Conservation (phyloP, 1,140 invertebrate species). For the Theocolax elegans region DNA sequence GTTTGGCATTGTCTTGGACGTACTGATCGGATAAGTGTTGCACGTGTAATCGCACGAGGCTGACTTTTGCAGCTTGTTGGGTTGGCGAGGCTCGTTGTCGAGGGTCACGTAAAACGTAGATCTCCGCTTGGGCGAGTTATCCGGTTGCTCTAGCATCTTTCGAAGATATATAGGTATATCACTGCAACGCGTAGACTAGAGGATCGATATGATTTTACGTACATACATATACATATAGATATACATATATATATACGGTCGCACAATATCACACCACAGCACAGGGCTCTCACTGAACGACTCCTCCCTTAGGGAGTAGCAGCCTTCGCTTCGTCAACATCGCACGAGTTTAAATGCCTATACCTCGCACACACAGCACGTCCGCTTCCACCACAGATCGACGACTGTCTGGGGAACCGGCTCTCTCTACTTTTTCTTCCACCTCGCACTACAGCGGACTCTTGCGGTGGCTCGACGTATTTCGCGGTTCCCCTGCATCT, state of each 20-base stretch:
- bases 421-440: neutral
- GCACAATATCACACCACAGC: no score
- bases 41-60: conserved; percentile 49
- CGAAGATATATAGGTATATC: conserved; percentile 14
- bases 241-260: no score
- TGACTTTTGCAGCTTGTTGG: conserved; percentile 50
- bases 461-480: no score
- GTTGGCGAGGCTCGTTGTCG: conserved; percentile 52
- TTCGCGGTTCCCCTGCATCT: no score
- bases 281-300: no score
- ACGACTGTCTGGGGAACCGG: conserved; percentile 57
- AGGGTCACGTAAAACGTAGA: conserved; percentile 69
- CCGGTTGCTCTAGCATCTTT: conserved; percentile 23
- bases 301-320: no score
- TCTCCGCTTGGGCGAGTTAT: conserved; percentile 62
- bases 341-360: no score
- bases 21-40: conserved; percentile 59
- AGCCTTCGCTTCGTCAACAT: no score
- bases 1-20: conserved; percentile 48
- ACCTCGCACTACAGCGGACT: conserved; percentile 44
- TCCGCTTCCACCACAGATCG: conserved; percentile 58
- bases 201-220: no score
- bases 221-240: no score
- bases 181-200: no score
- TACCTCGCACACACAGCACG: no score